Evolutionary conservation across 2,888 invertebrate genomes (phyloP), one percentile per base, ranked within the genome.

Genomic region (Dryadula phaetusa): DNA sequence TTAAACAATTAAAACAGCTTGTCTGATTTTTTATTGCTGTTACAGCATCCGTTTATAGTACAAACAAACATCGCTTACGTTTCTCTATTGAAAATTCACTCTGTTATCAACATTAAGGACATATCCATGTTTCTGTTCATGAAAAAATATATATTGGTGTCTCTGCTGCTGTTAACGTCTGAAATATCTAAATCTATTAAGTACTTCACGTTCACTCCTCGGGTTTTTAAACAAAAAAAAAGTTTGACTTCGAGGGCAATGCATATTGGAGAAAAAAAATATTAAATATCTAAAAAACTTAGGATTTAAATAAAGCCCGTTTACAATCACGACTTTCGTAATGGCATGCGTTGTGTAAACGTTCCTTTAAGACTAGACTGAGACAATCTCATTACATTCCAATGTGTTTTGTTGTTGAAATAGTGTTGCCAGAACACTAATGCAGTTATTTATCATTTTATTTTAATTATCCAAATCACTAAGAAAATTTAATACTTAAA

Each of bases 21-120:
- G 87, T 89, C 87, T 85, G 90, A 89, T 62, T 90, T 88, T 89
- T 92, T 90, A 92, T 93, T 92, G 92, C 92, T 91, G 89, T 90
- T 79, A 87, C 91, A 92, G 92, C 92, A 86, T 88, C 84, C 78
- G 82, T 88, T 88, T 86, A 86, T 83, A 82, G 83, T 88, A 92
- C 90, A 92, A 90, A 90, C 86, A 88, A 88, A 90, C 85, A 86
- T 86, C 84, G 83, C 85, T 90, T 88, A 88, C 81, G 82, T 83
- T 87, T 85, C 85, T 82, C 86, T 85, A 87, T 83, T 86, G 85
- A 86, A 85, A 84, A 85, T 82, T 84, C 88, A 86, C 86, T 87
- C 83, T 77, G 77, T 77, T 79, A 87, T 84, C 80, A n/a, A 79
- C 72, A 70, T 69, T 37, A 37, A 64, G 68, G 68, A 52, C 49